Conservation (phyloP, 2,113 vertebrate species). For the Rhea americana region DNA sequence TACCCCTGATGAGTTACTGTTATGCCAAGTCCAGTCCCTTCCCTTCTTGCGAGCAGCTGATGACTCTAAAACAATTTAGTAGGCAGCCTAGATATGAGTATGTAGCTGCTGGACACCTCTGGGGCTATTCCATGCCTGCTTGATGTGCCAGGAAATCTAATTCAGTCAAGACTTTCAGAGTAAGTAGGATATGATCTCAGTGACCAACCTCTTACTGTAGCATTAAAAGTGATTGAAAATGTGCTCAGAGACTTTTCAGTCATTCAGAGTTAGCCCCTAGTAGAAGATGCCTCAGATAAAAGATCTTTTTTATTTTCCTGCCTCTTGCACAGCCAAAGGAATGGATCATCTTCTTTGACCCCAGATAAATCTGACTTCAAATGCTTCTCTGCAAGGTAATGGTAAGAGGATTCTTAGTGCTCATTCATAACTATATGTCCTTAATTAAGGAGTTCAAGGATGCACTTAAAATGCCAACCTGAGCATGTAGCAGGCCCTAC, state of each 20-base stretch:
- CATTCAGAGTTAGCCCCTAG: not conserved
- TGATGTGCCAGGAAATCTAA: not conserved
- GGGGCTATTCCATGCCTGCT: not conserved
- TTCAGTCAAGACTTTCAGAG: not conserved
- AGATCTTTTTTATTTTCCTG: not conserved
- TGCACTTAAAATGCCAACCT: not conserved
- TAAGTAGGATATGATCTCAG: not conserved
- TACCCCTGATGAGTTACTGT: not conserved
- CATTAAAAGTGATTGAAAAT: not conserved
- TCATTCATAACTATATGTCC: not conserved
- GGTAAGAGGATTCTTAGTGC: not conserved
- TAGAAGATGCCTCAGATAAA: not conserved
- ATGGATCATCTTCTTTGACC: not conserved
- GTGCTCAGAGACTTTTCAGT: not conserved
- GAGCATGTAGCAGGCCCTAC: not conserved
- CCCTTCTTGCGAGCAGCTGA: not conserved
- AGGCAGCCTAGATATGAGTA: not conserved
- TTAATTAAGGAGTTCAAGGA: conserved; percentile 16
- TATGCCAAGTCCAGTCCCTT: not conserved
- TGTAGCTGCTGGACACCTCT: not conserved
- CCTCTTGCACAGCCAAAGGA: not conserved
- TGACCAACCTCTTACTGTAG: not conserved
- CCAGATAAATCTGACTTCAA: conserved; percentile 17
- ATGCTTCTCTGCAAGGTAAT: not conserved
- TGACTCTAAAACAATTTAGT: not conserved